Conservation (phyloP, 2,113 vertebrate genomes). For the Catharus bicknelli region DNA sequence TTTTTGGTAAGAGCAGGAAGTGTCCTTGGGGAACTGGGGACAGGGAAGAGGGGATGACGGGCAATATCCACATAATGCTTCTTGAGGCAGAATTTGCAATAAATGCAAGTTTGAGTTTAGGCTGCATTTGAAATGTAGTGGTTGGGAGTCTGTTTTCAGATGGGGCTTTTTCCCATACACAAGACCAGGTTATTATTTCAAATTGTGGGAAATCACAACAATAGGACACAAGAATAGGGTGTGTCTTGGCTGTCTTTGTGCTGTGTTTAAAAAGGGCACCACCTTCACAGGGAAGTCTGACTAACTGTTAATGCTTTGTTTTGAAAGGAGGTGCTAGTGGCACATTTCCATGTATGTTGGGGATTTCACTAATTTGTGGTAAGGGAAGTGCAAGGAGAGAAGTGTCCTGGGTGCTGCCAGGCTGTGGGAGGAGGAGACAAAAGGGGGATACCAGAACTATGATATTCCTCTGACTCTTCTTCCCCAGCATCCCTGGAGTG, state of each 20-base stretch:
- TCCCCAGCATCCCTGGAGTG: background rate
- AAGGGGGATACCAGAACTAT: fast-evolving
- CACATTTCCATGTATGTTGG: fast-evolving
- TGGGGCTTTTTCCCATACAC: background rate
- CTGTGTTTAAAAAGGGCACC: background rate
- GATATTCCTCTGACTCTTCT: background rate
- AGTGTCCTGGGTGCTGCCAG: background rate
- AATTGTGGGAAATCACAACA: background rate
- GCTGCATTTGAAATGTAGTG: background rate
- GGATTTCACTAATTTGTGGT: background rate
- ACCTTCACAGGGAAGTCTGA: background rate
- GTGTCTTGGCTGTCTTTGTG: background rate
- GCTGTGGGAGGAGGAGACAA: background rate
- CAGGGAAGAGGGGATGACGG: background rate
- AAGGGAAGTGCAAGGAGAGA: background rate
- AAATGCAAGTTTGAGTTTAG: background rate
- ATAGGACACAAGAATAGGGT: background rate
- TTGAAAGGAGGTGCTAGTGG: background rate
- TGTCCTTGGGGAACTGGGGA: background rate
- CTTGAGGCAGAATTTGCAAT: background rate
- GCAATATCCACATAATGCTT: fast-evolving
- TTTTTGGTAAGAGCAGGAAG: background rate
- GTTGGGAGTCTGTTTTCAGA: background rate
- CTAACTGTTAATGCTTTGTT: background rate
- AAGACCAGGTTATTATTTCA: background rate